phyloP scores from a whole-genome alignment of 2,113 vertebrate species.

The Embiotoca jacksoni region DNA sequence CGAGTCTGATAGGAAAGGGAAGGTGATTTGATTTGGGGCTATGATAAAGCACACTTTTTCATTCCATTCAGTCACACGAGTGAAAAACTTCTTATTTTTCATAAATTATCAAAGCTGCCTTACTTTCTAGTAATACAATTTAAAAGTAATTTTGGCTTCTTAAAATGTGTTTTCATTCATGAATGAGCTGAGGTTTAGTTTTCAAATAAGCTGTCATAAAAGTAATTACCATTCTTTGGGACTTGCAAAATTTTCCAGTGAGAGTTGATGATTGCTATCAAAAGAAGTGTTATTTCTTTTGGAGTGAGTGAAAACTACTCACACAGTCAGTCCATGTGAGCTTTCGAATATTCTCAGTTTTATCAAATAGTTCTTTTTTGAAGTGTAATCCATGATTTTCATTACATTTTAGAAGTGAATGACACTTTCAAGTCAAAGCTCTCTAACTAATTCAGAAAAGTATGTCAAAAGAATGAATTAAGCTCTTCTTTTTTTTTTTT shows the following conservation, averaged over 20 bases:
- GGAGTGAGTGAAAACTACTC: constrained; percentile 25
- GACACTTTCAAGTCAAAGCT: constrained; percentile 20
- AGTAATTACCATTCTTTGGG: constrained; percentile 27
- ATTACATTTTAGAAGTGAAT: constrained; percentile 6
- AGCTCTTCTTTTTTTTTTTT: too few relatives aligned
- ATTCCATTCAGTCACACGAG: constrained; percentile 7
- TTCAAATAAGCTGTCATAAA: constrained; percentile 32
- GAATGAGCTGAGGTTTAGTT: constrained; percentile 26
- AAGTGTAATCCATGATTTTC: constrained; percentile 14
- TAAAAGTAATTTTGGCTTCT: not conserved
- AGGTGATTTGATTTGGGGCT: not conserved
- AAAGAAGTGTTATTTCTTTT: constrained; percentile 27
- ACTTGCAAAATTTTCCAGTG: not conserved
- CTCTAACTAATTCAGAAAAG: not conserved
- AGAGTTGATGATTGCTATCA: constrained; percentile 45
- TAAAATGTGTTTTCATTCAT: constrained; percentile 11
- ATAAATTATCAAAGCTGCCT: not conserved
- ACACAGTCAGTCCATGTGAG: not conserved
- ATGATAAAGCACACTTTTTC: constrained; percentile 4
- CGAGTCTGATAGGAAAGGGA: not conserved
- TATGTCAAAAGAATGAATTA: constrained; percentile 10
- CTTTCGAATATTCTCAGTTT: constrained; percentile 7
- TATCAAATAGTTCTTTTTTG: constrained; percentile 18
- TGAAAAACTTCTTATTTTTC: not conserved
- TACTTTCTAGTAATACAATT: constrained; percentile 11